These are phyloP conservation scores for Pecten maximus DNA, from an alignment of 2,888 invertebrate genomes.

Conservation along the genomic window DNA sequence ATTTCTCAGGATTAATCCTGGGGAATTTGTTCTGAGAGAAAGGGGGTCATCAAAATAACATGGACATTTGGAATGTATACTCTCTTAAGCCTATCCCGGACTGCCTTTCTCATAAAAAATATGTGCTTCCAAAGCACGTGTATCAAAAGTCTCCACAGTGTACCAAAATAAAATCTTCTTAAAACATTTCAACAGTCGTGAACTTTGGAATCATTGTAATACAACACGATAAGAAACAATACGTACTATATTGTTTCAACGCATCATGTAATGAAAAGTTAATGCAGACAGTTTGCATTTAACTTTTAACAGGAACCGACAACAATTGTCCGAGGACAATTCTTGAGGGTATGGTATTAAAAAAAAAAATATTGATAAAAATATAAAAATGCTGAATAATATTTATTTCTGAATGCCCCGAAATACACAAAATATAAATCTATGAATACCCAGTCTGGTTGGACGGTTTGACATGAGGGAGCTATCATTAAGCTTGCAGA, in stretches of 20 bases:
- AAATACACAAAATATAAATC: neutral
- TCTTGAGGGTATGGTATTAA: neutral
- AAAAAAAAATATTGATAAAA: slow-evolving; percentile 18
- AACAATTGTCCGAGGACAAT: neutral
- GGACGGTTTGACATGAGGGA: slow-evolving; percentile 1
- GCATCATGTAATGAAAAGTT: neutral
- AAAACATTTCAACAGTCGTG: slow-evolving; percentile 50
- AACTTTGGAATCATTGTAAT: slow-evolving; percentile 48
- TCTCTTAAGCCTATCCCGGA: slow-evolving; percentile 26
- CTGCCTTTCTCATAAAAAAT: slow-evolving; percentile 51
- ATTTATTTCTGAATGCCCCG: slow-evolving; percentile 24
- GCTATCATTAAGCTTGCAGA: neutral
- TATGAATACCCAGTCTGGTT: neutral
- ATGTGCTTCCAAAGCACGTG: slow-evolving; percentile 46
- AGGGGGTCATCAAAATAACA: slow-evolving; percentile 11
- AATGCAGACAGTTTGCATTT: slow-evolving; percentile 30
- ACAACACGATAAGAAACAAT: slow-evolving; percentile 12
- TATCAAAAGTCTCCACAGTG: slow-evolving; percentile 52
- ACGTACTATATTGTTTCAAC: neutral
- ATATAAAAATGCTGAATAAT: slow-evolving; percentile 30
- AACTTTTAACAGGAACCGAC: slow-evolving; percentile 11
- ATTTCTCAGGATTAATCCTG: neutral
- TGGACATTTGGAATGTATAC: slow-evolving; percentile 35
- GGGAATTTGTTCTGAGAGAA: neutral
- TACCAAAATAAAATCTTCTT: slow-evolving; percentile 57